A percentile compares a stretch with the other conserved stretches of the same genome.
Evolutionary conservation across 2,888 invertebrate species (phyloP).

Genomic region (Agonopterix arenella): DNA sequence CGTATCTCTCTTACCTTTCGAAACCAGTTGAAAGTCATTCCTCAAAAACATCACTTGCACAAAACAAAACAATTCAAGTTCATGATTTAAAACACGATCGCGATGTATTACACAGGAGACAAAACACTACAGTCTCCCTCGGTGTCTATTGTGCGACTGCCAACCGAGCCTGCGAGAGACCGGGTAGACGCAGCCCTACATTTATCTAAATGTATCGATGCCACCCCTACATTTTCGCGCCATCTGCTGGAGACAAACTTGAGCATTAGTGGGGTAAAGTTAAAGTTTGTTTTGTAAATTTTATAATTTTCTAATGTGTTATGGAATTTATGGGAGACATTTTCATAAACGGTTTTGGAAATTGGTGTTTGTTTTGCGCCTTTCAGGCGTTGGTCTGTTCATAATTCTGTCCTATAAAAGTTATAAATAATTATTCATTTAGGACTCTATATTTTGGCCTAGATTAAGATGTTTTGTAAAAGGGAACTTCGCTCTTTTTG

Average conservation of each 20-base stretch:
- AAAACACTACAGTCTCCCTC: constrained; percentile 19
- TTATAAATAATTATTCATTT: too few species aligned
- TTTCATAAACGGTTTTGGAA: too few species aligned
- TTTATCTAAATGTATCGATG: constrained; percentile 10
- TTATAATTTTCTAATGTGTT: too few species aligned
- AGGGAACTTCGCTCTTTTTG: too few species aligned
- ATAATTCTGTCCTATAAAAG: too few species aligned
- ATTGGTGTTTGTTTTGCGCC: too few species aligned
- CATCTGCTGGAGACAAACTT: constrained; percentile 3
- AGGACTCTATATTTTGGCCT: too few species aligned
- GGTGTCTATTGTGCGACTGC: constrained; percentile 24
- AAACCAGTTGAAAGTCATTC: neutral
- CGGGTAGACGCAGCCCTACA: constrained; percentile 5
- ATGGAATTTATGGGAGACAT: too few species aligned
- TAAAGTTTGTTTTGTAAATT: too few species aligned
- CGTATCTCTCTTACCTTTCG: neutral
- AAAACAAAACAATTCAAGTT: neutral
- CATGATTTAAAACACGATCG: constrained; percentile 1
- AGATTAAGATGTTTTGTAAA: too few species aligned
- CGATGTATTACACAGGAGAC: neutral
- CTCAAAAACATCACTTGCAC: constrained; percentile 2
- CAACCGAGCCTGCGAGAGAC: neutral
- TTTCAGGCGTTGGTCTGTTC: too few species aligned
- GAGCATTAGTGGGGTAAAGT: too few species aligned
- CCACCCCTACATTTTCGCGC: constrained; percentile 5